These are phyloP conservation scores for Drosophila kepulauana DNA, from an alignment of 1,140 invertebrate species.

Conservation along the genomic window DNA sequence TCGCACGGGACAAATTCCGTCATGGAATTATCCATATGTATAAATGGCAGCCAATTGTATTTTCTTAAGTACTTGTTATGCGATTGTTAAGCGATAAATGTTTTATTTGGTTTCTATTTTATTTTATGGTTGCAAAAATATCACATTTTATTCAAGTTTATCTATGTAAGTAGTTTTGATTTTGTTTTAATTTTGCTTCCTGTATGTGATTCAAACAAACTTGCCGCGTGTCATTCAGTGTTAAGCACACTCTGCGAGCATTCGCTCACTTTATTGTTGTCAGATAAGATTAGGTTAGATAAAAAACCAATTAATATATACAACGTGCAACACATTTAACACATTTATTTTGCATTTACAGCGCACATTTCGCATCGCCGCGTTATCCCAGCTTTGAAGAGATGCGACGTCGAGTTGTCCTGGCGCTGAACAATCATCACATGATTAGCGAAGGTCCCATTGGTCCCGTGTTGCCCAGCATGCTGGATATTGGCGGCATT, in stretches of 20 bases:
- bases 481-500: constrained; percentile 85
- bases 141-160: too few relatives aligned
- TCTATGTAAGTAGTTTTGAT: too few relatives aligned
- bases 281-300: neutral
- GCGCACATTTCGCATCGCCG: constrained; percentile 53
- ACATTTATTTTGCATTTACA: constrained; percentile 19
- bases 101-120: too few relatives aligned
- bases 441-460: constrained; percentile 76
- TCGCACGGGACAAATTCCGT: too few relatives aligned
- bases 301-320: neutral
- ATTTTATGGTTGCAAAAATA: too few relatives aligned
- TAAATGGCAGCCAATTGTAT: too few relatives aligned
- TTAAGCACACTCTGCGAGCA: neutral
- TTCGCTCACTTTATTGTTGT: neutral
- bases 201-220: neutral
- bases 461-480: constrained; percentile 76
- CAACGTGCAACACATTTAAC: neutral
- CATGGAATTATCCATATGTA: too few relatives aligned
- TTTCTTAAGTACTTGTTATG: too few relatives aligned
- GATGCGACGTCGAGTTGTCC: constrained; percentile 57
- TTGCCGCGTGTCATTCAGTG: neutral
- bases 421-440: constrained; percentile 72
- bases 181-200: neutral
- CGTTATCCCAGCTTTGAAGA: constrained; percentile 63
- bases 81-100: too few relatives aligned